Evolutionary conservation across 2,113 vertebrate genomes (phyloP).

Genomic region (Barbus barbus): DNA sequence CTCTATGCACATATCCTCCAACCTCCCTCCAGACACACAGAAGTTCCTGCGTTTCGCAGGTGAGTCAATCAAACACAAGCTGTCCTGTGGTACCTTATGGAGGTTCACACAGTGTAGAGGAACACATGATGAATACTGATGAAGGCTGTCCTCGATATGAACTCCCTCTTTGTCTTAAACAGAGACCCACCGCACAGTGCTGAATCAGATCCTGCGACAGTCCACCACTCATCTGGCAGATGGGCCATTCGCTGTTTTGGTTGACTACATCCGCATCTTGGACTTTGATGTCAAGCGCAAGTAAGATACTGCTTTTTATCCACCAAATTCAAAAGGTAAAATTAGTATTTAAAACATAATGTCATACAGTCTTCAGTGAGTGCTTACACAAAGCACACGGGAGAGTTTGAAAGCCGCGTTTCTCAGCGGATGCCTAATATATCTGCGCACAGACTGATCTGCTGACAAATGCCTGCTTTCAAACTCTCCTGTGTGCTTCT

Average conservation of each 20-base stretch:
- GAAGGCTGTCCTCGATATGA: background rate
- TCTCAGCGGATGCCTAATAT: too few species aligned
- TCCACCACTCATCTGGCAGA: constrained; percentile 93
- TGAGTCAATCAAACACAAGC: constrained; percentile 56
- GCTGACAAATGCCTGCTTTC: too few species aligned
- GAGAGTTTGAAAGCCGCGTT: too few species aligned
- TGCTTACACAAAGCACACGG: too few species aligned
- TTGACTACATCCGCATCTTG: constrained; percentile 94
- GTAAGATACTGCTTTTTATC: constrained; percentile 67
- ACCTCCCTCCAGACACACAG: constrained; percentile 91
- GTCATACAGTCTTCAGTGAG: too few species aligned
- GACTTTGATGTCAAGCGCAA: constrained; percentile 96
- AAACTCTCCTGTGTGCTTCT: too few species aligned
- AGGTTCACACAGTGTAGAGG: background rate
- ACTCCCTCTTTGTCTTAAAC: constrained; percentile 5
- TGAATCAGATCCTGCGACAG: constrained; percentile 94
- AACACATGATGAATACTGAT: constrained; percentile 26
- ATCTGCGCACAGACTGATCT: too few species aligned
- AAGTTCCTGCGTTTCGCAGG: constrained; percentile 93
- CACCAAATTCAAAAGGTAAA: background rate
- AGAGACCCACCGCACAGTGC: constrained; percentile 94
- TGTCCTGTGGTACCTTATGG: background rate
- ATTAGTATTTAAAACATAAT: too few species aligned
- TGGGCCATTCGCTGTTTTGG: constrained; percentile 91
- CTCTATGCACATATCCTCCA: constrained; percentile 94